Evolutionary conservation across 1,140 invertebrate species (phyloP).

Genomic region (Trypoxylus dichotomus): DNA sequence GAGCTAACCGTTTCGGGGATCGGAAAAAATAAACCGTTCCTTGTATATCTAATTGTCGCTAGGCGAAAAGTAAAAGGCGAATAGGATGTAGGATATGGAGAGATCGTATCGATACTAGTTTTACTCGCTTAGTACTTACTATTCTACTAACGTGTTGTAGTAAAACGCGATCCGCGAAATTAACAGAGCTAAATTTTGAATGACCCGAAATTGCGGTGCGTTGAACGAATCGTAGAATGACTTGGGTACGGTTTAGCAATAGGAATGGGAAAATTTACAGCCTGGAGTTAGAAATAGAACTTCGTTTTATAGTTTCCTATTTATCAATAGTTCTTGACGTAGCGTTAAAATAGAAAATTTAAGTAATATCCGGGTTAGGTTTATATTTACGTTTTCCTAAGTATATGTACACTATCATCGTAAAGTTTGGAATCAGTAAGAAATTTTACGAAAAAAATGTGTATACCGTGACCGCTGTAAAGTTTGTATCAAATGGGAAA

Average conservation of each 20-base stretch:
- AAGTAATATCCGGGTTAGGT: not conserved
- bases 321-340: not conserved
- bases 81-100: no score
- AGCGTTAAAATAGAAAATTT: not conserved
- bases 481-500: no score
- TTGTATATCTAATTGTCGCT: not conserved
- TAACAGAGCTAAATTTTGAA: no score
- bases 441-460: no score
- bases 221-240: not conserved
- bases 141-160: no score
- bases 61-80: not conserved
- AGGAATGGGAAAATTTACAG: not conserved
- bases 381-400: not conserved
- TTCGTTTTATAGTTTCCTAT: not conserved
- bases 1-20: not conserved
- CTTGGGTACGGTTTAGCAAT: not conserved
- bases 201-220: no score
- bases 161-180: no score
- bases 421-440: no score
- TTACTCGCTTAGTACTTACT: no score
- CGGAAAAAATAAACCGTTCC: not conserved
- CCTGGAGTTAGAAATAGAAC: not conserved
- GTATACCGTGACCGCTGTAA: no score
- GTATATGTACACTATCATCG: no score
- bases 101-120: no score